Base-by-base conservation (phyloP, 2,113 vertebrate species). In the Bufo gargarizans region DNA sequence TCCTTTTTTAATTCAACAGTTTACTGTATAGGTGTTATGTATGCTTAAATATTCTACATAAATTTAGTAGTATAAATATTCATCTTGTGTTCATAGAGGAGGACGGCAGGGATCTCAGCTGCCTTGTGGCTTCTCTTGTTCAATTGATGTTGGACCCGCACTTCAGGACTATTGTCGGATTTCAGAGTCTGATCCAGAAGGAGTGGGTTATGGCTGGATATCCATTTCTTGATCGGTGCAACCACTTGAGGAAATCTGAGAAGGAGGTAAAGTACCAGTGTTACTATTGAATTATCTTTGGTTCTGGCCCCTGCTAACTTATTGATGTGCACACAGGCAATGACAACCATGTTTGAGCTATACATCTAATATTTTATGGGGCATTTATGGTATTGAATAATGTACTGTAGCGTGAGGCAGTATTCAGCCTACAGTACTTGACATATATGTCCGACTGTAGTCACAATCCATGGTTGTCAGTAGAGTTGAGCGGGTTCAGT, bases 161-260 rank as follows among this genome's bases (percentile, higher is more conserved):
- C 89, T 99, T 96, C 89, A 95, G 98, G 90, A 99, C 97, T 88
- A 94, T 97, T n/a, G 89, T 90, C 76, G 98, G 98, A 72, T 99
- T 99, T 92, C 98, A 99, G 93, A 96, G 96, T 92, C 94, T 99
- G 90, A 95, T 99, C 86, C 98, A 99, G 94, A 99, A 99, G 93
- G 98, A 99, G 90, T 99, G 98, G 98, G 98, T 99, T 92, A 99
- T 99, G 97, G 96, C 97, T 17, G 98, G 97, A 59, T 97, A 98
- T 86, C 97, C 95, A 45, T 99, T 99, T 91, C 93, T 99, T 61
- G 97, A 99, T 84, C 94, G 98, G 91, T 99, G 98, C 93, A 99
- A 97, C 95, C 98, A 99, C 93, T 94, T 99, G 61, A 98, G 97
- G 92, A 97, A 96, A 91, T 97, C 96, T 0, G 96, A 98, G 78